Conservation (phyloP, 2,888 invertebrate species). For the Eledona agricola region DNA sequence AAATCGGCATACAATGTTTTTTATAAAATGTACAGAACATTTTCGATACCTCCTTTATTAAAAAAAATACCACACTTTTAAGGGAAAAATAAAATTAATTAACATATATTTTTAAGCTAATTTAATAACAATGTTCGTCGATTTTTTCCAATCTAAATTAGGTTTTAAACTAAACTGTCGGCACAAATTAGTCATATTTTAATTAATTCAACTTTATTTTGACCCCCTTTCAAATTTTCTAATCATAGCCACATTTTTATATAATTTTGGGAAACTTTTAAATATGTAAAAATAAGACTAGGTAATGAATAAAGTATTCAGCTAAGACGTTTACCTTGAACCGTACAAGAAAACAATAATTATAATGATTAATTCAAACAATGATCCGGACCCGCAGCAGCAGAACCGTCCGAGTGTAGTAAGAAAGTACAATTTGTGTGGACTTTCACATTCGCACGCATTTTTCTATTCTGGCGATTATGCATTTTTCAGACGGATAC, state of each 20-base stretch:
- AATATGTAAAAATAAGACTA: background rate
- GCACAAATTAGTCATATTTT: no score
- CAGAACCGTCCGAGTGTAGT: background rate
- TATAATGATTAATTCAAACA: slow-evolving; percentile 2
- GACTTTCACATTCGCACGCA: slow-evolving; percentile 12
- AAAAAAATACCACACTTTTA: no score
- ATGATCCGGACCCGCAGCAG: background rate
- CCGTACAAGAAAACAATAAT: slow-evolving; percentile 14
- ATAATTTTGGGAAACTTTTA: background rate
- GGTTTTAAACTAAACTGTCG: no score
- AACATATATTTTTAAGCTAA: no score
- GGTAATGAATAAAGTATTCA: background rate
- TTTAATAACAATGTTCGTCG: no score
- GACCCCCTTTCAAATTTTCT: no score
- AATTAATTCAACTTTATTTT: no score
- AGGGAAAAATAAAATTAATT: no score
- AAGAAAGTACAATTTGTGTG: no score
- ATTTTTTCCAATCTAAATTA: no score
- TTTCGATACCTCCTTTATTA: background rate
- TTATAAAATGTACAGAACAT: background rate
- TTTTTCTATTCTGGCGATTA: background rate
- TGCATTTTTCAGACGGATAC: slow-evolving; percentile 66
- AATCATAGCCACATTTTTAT: no score
- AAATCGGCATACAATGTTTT: background rate
- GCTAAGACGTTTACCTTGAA: slow-evolving; percentile 20